Base-by-base conservation (phyloP, 1,140 invertebrate genomes). In the Panagrolaimus sp. region DNA sequence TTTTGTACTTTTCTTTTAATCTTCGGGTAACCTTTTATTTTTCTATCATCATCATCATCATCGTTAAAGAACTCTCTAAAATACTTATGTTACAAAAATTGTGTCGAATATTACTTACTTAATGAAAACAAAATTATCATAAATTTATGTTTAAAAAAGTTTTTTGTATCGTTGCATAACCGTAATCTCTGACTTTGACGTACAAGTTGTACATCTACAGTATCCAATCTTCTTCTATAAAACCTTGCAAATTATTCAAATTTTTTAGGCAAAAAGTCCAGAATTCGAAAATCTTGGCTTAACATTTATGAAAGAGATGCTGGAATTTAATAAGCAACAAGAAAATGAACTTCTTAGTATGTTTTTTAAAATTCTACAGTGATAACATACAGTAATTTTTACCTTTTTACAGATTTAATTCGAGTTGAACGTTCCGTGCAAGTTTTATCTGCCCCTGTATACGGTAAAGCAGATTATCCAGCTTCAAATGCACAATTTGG, bases 221-320 rank as follows among this genome's bases (percentile, higher is more conserved):
- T 38, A 15, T 8, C n/a, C 17, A 14, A 46, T 43, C 28, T 32
- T 58, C n/a, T 10, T 28, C 14, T 43, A 15, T 4, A 45, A 26
- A 43, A 62, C 17, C 10, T 26, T 47, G 15, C 17, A n/a, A 24
- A n/a, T 21, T 2, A 62, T 24, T 24, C 5, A 17, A 71, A 65
- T 71, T 86, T 63, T 80, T 71, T 70, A 94, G 91, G 94, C 93
- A 12, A 89, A 89, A 80, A 89, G 89, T 58, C 85, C 89, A 14
- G 88, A 90, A 73, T 90, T 94, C 81, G 94, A 91, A 1, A 90
- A 94, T 80, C 91, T 96, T 85, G 94, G 95, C 0, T 83, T 95
- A 26, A 86, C 91, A 38, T 97, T 98, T 79, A 96, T 98, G 91
- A 91, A 94, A 79, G 94, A 97, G 86, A 96, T 97, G 92, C 88